phyloP scores from a whole-genome alignment of 2,113 vertebrate species.

The Crotalus tigris region DNA sequence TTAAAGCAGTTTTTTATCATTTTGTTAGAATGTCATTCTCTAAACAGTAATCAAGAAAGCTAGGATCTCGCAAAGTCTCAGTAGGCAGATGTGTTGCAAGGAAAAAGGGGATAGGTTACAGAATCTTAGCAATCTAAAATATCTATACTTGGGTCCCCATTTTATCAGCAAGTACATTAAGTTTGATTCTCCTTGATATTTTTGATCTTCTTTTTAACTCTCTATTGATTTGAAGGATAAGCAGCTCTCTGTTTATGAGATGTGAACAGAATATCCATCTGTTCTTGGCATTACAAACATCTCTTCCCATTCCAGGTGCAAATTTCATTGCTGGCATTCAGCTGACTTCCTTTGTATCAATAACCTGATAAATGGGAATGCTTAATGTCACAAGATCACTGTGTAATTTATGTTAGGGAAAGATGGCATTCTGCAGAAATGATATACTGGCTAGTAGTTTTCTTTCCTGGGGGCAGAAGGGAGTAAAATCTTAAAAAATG shows the following conservation, averaged over 20 bases:
- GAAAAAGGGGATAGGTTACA: neutral
- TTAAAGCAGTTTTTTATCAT: neutral
- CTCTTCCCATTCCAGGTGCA: neutral
- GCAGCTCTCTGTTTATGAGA: neutral
- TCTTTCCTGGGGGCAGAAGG: neutral
- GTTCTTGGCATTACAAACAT: neutral
- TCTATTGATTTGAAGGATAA: neutral
- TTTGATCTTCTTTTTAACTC: neutral
- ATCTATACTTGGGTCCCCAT: neutral
- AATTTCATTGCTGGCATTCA: neutral
- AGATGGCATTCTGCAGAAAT: neutral
- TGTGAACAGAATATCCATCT: neutral
- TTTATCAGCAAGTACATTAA: neutral
- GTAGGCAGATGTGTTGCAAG: neutral
- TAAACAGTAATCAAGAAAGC: neutral
- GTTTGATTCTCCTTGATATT: neutral
- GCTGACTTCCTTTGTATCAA: neutral
- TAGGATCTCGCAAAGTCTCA: neutral
- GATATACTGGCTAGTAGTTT: neutral
- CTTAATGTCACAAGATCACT: neutral
- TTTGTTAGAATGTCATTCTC: neutral
- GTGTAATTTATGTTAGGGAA: neutral
- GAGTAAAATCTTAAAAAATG: conserved; percentile 19
- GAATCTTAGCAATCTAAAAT: neutral
- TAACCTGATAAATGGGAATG: neutral